Evolutionary conservation across 2,113 vertebrate species (phyloP).

Genomic region (Vireo altiloquus): DNA sequence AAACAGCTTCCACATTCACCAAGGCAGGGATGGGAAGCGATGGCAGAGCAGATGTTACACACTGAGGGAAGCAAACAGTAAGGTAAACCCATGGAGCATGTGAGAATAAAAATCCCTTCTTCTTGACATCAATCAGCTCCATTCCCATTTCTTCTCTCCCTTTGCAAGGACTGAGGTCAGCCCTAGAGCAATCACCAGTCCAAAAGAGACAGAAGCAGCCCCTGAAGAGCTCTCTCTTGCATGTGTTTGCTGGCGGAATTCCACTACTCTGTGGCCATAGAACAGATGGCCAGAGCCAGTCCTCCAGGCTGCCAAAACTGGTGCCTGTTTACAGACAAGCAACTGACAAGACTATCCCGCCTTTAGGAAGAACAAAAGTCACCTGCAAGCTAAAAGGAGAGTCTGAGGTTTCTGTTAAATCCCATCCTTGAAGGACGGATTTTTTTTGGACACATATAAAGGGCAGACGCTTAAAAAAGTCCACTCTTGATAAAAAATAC

Average conservation of each 20-base stretch:
- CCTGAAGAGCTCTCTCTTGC: neutral
- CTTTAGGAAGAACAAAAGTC: neutral
- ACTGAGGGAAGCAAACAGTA: neutral
- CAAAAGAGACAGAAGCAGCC: neutral
- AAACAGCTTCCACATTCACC: neutral
- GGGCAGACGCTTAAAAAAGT: neutral
- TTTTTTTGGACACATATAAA: neutral
- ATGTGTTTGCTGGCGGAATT: neutral
- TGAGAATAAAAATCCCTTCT: neutral
- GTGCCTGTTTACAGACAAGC: neutral
- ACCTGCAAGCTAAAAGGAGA: neutral
- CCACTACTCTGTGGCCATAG: neutral
- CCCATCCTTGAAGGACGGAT: neutral
- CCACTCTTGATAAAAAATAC: neutral
- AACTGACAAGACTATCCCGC: neutral
- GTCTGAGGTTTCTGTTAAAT: neutral
- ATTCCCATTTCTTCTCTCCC: neutral
- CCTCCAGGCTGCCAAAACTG: neutral
- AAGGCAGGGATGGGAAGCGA: neutral
- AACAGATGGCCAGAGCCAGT: neutral
- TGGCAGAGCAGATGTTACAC: neutral
- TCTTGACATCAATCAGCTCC: neutral
- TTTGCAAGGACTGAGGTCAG: neutral
- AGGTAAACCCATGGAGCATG: neutral
- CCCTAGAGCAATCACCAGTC: neutral